Evolutionary conservation across 2,113 vertebrate genomes (phyloP), one percentile per base, ranked within the genome.

Genomic region (Gymnocephalus cernua): DNA sequence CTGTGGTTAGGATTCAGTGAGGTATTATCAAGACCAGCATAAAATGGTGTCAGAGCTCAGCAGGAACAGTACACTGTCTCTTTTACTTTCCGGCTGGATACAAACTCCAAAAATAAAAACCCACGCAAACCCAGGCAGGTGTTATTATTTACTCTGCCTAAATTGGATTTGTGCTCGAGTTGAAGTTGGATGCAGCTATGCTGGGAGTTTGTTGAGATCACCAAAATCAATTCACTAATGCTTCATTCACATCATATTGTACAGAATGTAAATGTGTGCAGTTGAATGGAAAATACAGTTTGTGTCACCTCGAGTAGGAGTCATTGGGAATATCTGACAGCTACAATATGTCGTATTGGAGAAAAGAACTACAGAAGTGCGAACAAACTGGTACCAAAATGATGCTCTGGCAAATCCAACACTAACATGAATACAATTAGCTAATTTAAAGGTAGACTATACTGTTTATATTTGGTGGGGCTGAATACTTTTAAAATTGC

Each of bases 21-120:
- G 80, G 61, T 80, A 63, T 84, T 82, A 69, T 83, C 47, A 75
- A 62, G 53, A 48, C 63, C 74, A 66, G 51, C 56, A 41, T 54
- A 66, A 56, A 83, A 88, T 54, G 59, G 58, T 75, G 73, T 89
- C 64, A 74, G 66, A 79, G 45, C 74, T 50, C 64, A 84, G 79
- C 71, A 19, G 80, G 16, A 50, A 59, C 25, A 29, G 38, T 76
- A 44, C 4, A 3, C 71, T 75, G 75, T 78, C 73, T 81, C 38
- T 79, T 58, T 74, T 44, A 63, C 69, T 77, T 75, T 45, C 23
- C 29, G 57, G 51, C 76, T 64, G 35, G 27, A 75, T 78, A 66
- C 27, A 75, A 76, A 66, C 27, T 64, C 41, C 23, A 27, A 78
- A 73, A n/a, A 25, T 35, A 10, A 67, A 77, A 73, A 9, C n/a